Evolutionary conservation across 2,888 invertebrate species (phyloP).

Genomic region (Lissonota sp.): DNA sequence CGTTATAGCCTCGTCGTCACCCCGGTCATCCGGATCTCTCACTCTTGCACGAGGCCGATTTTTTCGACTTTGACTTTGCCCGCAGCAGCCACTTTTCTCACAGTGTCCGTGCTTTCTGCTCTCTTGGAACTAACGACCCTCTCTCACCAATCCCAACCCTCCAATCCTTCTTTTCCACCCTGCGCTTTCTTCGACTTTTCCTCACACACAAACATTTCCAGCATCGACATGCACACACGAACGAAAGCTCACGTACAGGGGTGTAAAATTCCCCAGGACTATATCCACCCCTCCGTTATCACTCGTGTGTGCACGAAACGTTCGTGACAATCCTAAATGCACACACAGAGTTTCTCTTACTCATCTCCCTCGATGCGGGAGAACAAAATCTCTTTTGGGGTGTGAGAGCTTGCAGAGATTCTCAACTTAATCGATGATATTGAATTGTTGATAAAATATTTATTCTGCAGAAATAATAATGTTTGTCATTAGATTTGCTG

Average conservation of each 20-base stretch:
- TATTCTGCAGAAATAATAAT: neutral
- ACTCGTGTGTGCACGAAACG: slow-evolving; percentile 36
- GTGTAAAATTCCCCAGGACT: slow-evolving; percentile 42
- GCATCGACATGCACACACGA: slow-evolving; percentile 9
- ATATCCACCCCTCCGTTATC: slow-evolving; percentile 14
- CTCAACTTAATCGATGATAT: slow-evolving; percentile 41
- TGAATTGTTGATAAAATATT: neutral
- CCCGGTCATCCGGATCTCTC: slow-evolving; percentile 60
- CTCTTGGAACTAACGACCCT: slow-evolving; percentile 58
- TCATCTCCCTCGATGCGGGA: slow-evolving; percentile 36
- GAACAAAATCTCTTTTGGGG: slow-evolving; percentile 47
- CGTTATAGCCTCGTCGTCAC: slow-evolving; percentile 62
- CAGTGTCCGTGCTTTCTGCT: slow-evolving; percentile 46
- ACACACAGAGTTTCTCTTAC: slow-evolving; percentile 50
- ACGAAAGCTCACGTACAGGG: slow-evolving; percentile 11
- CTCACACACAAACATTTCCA: slow-evolving; percentile 10
- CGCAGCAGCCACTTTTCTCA: slow-evolving; percentile 55
- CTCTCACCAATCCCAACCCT: neutral
- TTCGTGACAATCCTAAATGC: slow-evolving; percentile 56
- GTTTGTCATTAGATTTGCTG: neutral
- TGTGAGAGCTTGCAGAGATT: slow-evolving; percentile 32
- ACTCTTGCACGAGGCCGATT: slow-evolving; percentile 37
- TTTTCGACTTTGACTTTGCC: slow-evolving; percentile 61
- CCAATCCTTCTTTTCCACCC: neutral
- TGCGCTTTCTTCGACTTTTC: slow-evolving; percentile 40